Conservation (phyloP, 2,113 vertebrate genomes). For the Vulpes vulpes region DNA sequence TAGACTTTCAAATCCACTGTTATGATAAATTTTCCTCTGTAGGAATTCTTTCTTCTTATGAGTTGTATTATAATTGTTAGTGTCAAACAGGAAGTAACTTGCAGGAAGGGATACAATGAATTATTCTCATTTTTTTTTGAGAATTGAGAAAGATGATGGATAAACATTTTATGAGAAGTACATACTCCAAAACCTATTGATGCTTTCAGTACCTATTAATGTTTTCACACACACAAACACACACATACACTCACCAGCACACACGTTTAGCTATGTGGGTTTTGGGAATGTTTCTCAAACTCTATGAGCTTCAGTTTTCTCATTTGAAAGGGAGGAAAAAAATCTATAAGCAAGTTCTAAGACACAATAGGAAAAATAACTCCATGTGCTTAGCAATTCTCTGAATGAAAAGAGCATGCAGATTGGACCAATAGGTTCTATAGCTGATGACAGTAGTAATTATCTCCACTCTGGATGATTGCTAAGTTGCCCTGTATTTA, state of each 20-base stretch:
- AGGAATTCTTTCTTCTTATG: not conserved
- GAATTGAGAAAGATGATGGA: not conserved
- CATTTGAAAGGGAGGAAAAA: not conserved
- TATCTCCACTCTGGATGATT: not conserved
- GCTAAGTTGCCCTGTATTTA: not conserved
- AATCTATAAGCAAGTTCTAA: not conserved
- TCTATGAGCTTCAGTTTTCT: not conserved
- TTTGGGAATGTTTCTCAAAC: not conserved
- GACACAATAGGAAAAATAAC: not conserved
- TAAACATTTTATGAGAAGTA: not conserved
- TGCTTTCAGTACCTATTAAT: not conserved
- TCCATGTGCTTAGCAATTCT: not conserved
- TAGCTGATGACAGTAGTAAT: not conserved
- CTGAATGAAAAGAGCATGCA: not conserved
- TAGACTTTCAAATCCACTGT: not conserved
- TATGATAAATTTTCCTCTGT: not conserved
- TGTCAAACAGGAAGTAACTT: not conserved
- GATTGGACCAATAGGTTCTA: not conserved
- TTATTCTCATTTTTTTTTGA: constrained; percentile 17
- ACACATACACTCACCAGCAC: not conserved
- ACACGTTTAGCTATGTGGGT: not conserved
- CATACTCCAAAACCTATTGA: not conserved
- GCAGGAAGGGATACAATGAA: not conserved
- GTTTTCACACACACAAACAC: not conserved
- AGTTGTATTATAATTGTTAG: constrained; percentile 17